Percentiles rank a stretch among this genome's conserved stretches.
phyloP scores from a whole-genome alignment of 1,140 invertebrate species.

The Drosophila nannoptera region DNA sequence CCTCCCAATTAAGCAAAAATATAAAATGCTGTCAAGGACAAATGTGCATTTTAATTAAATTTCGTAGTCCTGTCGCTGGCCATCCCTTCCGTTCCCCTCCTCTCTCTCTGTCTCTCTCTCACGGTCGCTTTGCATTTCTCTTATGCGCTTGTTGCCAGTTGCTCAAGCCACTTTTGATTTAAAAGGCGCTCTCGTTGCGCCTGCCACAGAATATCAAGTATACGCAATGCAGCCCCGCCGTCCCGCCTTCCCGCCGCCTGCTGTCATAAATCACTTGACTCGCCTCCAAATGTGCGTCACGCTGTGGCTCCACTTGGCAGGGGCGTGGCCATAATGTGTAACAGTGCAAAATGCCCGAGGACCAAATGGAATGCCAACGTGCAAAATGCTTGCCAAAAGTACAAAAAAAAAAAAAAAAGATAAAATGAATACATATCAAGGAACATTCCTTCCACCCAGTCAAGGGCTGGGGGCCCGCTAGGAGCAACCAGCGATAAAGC shows the following conservation, averaged over 20 bases:
- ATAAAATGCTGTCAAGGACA: conserved; percentile 74
- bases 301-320: not conserved
- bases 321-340: conserved; percentile 58
- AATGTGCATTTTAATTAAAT: conserved; percentile 78
- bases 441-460: not conserved
- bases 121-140: conserved; percentile 21
- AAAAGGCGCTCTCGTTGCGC: conserved; percentile 44
- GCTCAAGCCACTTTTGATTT: conserved; percentile 49
- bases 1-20: conserved; percentile 70
- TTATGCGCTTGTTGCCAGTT: conserved; percentile 20
- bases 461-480: not conserved
- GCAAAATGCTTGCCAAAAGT: conserved; percentile 47
- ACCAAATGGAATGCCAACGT: conserved; percentile 70
- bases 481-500: conserved; percentile 52
- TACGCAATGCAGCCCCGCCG: conserved; percentile 33
- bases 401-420: conserved; percentile 11
- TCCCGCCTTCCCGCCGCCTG: not conserved
- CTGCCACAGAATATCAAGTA: conserved; percentile 52
- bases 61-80: conserved; percentile 44
- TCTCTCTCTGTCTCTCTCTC: not conserved
- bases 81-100: conserved; percentile 5
- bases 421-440: conserved; percentile 13
- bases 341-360: conserved; percentile 64
- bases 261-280: conserved; percentile 72
- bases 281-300: conserved; percentile 44